Base-by-base conservation (phyloP, 1,140 invertebrate species). In the Eriosoma lanigerum region DNA sequence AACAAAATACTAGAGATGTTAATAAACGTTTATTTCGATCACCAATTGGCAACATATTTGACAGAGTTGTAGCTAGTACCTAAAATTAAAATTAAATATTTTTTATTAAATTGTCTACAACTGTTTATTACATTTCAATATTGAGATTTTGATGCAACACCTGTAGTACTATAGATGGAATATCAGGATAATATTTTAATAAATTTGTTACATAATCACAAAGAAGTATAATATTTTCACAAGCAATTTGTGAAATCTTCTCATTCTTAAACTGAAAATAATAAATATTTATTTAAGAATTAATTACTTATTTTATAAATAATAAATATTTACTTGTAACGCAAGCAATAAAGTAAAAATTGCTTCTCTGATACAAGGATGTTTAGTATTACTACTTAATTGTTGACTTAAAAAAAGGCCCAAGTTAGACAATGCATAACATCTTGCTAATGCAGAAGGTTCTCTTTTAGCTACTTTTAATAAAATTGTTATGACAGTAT, bases 401-500 rank as follows among this genome's bases (percentile, higher is more conserved):
- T 95, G 92, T 85, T 92, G 88, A 83, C 95, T 93, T 32, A 94
- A 86, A 87, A 93, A 96, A 84, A 96, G 93, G 10, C 94, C 93
- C 60, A 98, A 89, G 82, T 93, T 92, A 58, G 93, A 95, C 3
- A 98, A 88, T 24, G 95, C 94, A 82, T 97, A 92, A 84, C 94
- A 97, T 80, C 96, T 90, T 24, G 96, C 96, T 83, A 93, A 89
- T 48, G 93, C 94, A 58, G 93, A 92, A 81, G 94, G 94, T 87
- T 98, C 96, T 44, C 91, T 88, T 81, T 94, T 92, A 70, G 94
- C 96, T 83, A 93, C 92, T 84, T 93, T 90, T 72, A 98, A 87
- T 73, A 98, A 88, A 83, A 96, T 93, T 84, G 92, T 93, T 54
- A 97, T 88, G 81, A 97, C 91, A 85, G 94, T 92, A 85, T 98